Evolutionary conservation across 2,797 vertebrate genomes (phyloP).

Genomic region (Adrianichthys oophorus): DNA sequence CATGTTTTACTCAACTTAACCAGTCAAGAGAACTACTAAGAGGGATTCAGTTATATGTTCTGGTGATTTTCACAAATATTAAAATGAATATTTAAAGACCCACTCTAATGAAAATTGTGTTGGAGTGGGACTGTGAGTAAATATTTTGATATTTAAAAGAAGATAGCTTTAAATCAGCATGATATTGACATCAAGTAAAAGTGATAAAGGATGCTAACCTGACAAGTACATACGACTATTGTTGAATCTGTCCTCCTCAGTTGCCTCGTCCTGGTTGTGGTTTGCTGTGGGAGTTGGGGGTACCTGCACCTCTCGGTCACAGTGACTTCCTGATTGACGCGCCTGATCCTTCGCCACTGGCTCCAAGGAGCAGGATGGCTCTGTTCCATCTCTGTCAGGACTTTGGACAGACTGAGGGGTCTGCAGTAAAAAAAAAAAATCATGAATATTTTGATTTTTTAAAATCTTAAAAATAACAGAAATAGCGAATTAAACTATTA

Average conservation of each 20-base stretch:
- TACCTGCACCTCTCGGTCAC: slow-evolving; percentile 61
- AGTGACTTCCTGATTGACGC: slow-evolving; percentile 48
- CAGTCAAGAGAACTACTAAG: no score
- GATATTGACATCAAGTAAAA: no score
- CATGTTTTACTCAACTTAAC: no score
- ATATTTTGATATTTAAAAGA: no score
- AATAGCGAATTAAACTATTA: background rate
- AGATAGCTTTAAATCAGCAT: no score
- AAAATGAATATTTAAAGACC: no score
- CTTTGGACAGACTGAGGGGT: slow-evolving; percentile 63
- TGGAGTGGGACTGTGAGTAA: no score
- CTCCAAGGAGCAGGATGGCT: slow-evolving; percentile 54
- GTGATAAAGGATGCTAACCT: slow-evolving; percentile 63
- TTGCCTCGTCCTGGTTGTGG: slow-evolving; percentile 79
- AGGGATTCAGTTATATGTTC: no score
- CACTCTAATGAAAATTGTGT: no score
- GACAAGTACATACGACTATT: slow-evolving; percentile 81
- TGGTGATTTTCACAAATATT: no score
- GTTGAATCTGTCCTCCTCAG: slow-evolving; percentile 74
- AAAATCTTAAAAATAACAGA: background rate
- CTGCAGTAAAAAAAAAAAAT: slow-evolving; percentile 39
- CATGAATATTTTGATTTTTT: background rate
- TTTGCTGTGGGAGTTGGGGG: slow-evolving; percentile 60
- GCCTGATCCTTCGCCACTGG: slow-evolving; percentile 53
- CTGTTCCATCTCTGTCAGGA: slow-evolving; percentile 64